Conservation (phyloP, 1,140 invertebrate species). For the Gryon sp. region DNA sequence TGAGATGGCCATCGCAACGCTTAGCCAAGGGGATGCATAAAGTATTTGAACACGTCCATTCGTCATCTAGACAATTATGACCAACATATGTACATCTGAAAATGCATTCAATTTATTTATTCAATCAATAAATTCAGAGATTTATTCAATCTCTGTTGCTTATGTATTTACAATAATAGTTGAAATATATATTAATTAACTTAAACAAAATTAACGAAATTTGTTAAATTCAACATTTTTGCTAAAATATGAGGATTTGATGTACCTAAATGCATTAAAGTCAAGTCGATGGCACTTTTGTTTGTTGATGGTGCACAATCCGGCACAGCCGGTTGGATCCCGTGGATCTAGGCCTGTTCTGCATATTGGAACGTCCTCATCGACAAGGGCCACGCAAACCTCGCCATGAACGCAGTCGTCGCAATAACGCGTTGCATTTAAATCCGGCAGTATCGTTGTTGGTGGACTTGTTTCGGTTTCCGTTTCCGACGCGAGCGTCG, state of each 20-base stretch:
- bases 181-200: too few relatives aligned
- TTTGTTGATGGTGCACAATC: conserved; percentile 84
- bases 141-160: too few relatives aligned
- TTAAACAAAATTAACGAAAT: too few relatives aligned
- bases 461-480: conserved; percentile 48
- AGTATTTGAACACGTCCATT: conserved; percentile 86
- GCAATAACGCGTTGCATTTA: conserved; percentile 74
- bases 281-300: conserved; percentile 87
- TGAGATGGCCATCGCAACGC: conserved; percentile 87
- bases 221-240: too few relatives aligned
- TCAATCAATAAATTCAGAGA: too few relatives aligned
- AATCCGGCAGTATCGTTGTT: conserved; percentile 40
- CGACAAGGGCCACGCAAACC: conserved; percentile 84
- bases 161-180: too few relatives aligned
- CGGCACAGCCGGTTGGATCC: conserved; percentile 88
- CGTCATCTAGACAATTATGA: conserved; percentile 77
- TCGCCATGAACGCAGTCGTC: conserved; percentile 79
- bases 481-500: conserved; percentile 51
- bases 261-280: conserved; percentile 79
- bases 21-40: conserved; percentile 84
- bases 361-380: conserved; percentile 83
- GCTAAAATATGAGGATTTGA: too few relatives aligned
- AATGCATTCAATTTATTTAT: conserved; percentile 21
- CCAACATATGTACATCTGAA: conserved; percentile 76
- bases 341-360: conserved; percentile 80